Conservation (phyloP, 92 coral and sea anemone genomes). For the Epizoanthus fatuus region DNA sequence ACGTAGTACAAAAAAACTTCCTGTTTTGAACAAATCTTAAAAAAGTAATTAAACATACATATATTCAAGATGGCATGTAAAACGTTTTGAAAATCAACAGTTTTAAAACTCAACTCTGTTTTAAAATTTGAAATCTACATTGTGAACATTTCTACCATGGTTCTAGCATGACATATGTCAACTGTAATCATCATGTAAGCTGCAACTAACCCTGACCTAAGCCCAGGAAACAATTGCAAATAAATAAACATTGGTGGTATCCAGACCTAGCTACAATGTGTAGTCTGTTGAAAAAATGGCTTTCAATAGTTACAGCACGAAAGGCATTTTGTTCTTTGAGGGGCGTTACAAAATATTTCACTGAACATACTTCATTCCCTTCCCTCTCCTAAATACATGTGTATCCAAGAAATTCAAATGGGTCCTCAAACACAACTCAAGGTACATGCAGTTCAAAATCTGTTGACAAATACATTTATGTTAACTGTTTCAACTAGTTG, state of each 20-base stretch:
- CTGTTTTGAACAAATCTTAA: background rate
- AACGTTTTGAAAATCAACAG: background rate
- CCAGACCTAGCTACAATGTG: background rate
- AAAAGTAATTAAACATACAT: background rate
- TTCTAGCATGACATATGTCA: background rate
- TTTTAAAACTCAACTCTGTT: background rate
- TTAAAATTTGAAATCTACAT: background rate
- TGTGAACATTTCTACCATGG: background rate
- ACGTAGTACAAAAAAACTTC: no score
- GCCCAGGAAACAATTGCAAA: background rate
- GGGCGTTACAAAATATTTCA: background rate
- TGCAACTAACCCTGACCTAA: no score
- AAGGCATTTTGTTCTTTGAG: constrained; percentile 2
- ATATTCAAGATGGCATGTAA: background rate
- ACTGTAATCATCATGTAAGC: background rate
- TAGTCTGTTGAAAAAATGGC: background rate
- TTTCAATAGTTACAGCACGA: background rate
- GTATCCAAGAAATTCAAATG: no score
- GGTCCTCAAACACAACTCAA: no score
- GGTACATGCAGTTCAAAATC: no score
- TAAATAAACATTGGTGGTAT: background rate
- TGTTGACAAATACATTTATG: no score
- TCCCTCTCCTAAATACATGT: constrained; percentile 1
- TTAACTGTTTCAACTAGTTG: no score
- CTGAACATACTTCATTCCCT: background rate